Evolutionary conservation across 2,888 invertebrate genomes (phyloP).

Genomic region (Epinotia nisella): DNA sequence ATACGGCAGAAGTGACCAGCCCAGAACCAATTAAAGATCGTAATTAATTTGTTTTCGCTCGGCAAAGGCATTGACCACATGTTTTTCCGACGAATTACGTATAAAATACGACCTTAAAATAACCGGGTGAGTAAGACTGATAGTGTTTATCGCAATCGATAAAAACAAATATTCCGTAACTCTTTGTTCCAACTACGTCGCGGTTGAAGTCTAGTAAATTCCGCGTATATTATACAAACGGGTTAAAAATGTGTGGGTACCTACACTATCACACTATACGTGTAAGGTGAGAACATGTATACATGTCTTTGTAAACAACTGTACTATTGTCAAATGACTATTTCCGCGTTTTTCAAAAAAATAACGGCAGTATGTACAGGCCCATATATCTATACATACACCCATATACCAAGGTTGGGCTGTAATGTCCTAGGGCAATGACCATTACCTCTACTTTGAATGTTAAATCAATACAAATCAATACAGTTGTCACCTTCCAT

Average conservation of each 20-base stretch:
- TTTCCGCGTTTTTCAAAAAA: no score
- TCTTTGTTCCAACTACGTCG: conserved; percentile 39
- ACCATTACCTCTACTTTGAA: conserved; percentile 12
- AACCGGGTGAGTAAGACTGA: conserved; percentile 40
- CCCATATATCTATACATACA: no score
- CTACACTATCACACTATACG: no score
- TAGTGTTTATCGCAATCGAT: conserved; percentile 40
- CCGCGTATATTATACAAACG: not conserved
- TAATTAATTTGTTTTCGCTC: conserved; percentile 16
- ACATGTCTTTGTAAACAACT: no score
- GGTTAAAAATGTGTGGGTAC: no score
- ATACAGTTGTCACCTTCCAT: conserved; percentile 10
- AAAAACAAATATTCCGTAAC: conserved; percentile 42
- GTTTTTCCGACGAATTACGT: conserved; percentile 9
- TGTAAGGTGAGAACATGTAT: no score
- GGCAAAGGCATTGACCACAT: conserved; percentile 27
- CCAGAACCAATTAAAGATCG: not conserved
- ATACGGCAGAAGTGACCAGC: no score
- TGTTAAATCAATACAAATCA: conserved; percentile 20
- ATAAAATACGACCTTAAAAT: conserved; percentile 34
- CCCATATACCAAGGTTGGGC: not conserved
- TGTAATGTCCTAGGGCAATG: conserved; percentile 12
- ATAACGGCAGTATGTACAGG: no score
- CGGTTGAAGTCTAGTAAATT: not conserved
- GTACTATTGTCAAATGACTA: no score